A percentile compares a stretch with the other conserved stretches of the same genome.
Conservation (phyloP, 2,113 vertebrate species). For the Myxocyprinus asiaticus region DNA sequence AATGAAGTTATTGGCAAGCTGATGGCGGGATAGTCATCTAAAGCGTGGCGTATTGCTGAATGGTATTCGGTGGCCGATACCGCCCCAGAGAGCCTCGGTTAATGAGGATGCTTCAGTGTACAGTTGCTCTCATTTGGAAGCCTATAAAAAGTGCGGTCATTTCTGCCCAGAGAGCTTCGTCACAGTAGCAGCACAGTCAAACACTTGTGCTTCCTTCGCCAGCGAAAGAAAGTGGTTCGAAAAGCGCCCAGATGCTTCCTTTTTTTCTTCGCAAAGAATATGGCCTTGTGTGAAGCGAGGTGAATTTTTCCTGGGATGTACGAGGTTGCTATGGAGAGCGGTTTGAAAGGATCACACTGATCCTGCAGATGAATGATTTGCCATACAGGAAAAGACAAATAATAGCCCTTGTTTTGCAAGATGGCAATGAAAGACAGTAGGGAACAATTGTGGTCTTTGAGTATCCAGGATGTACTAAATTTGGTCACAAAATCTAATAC, state of each 20-base stretch:
- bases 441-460: constrained; percentile 54
- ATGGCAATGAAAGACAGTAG: constrained; percentile 54
- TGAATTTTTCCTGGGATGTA: constrained; percentile 78
- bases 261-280: constrained; percentile 64
- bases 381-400: constrained; percentile 70
- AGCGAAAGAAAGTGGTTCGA: constrained; percentile 65
- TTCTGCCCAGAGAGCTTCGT: constrained; percentile 51
- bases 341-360: constrained; percentile 81
- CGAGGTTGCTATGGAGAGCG: constrained; percentile 79
- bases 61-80: neutral
- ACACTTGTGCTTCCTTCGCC: constrained; percentile 72
- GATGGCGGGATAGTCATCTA: constrained; percentile 20
- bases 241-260: constrained; percentile 78
- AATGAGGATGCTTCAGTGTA: constrained; percentile 72
- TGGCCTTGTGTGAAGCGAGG: constrained; percentile 76
- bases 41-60: constrained; percentile 27
- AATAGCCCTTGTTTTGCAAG: constrained; percentile 70
- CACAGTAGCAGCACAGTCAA: constrained; percentile 67
- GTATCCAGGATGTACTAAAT: constrained; percentile 45
- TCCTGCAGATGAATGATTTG: constrained; percentile 73
- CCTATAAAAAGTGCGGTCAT: constrained; percentile 77
- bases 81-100: constrained; percentile 58
- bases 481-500: constrained; percentile 14
- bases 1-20: neutral
- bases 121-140: constrained; percentile 66